These are phyloP conservation scores for Muscicapa comitata DNA, from an alignment of 2,797 vertebrate species.

Conservation along the genomic window DNA sequence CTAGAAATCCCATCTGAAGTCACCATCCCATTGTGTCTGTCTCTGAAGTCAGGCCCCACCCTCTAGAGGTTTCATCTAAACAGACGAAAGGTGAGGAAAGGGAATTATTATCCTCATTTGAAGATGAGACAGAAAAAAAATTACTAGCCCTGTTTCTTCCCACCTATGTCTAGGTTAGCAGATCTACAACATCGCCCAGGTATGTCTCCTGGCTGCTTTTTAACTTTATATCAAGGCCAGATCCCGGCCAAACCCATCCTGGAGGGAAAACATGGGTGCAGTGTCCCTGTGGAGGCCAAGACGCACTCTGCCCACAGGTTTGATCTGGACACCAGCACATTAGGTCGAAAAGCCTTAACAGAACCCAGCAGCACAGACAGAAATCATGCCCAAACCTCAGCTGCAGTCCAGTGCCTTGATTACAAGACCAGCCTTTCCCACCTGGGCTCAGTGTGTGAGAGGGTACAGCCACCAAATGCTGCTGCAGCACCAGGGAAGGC, in stretches of 20 bases:
- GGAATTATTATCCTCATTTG: constrained; percentile 30
- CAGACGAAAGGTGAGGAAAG: background rate
- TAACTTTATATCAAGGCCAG: background rate
- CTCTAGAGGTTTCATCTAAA: background rate
- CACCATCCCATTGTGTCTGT: background rate
- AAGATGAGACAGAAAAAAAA: background rate
- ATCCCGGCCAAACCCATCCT: background rate
- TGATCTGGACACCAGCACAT: background rate
- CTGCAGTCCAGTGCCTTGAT: background rate
- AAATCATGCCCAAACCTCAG: background rate
- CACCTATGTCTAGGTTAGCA: background rate
- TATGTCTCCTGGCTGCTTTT: background rate
- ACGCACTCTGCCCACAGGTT: background rate
- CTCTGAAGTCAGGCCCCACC: constrained; percentile 7
- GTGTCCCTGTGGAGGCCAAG: fast-evolving
- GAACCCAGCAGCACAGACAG: background rate
- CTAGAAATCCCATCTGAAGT: background rate
- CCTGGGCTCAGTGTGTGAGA: background rate
- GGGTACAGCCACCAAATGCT: background rate
- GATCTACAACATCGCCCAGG: background rate
- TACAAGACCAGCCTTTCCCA: background rate
- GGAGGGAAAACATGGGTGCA: background rate
- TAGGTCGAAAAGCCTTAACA: background rate
- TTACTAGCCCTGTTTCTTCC: background rate
- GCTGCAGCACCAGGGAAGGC: background rate